These are phyloP conservation scores for Megaustenia siamemsis DNA, from an alignment of 2,888 invertebrate species.

Conservation along the genomic window DNA sequence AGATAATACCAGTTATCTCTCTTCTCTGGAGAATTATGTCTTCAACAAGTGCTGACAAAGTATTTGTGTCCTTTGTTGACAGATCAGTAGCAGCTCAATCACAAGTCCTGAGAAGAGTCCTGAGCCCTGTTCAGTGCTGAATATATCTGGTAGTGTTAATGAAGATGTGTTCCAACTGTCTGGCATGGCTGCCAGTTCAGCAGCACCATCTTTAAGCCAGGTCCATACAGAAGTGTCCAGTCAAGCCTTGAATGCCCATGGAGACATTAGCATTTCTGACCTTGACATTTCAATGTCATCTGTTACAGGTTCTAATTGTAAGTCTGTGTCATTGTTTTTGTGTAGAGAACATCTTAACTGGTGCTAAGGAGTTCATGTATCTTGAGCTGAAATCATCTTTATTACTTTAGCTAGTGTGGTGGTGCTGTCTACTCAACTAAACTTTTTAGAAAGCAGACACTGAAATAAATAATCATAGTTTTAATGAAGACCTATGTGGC, in stretches of 20 bases:
- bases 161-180: neutral
- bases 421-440: too few relatives aligned
- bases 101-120: neutral
- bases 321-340: slow-evolving; percentile 15
- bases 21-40: neutral
- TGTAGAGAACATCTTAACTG: neutral
- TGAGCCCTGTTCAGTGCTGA: slow-evolving; percentile 4
- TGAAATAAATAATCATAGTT: too few relatives aligned
- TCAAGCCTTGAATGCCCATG: slow-evolving; percentile 16
- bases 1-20: too few relatives aligned
- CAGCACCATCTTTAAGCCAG: neutral
- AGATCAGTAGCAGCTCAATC: slow-evolving; percentile 17
- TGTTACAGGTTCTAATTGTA: slow-evolving; percentile 43
- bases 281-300: slow-evolving; percentile 45
- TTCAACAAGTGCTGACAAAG: too few relatives aligned
- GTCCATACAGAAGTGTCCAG: neutral
- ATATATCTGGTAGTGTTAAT: neutral
- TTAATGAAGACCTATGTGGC: too few relatives aligned
- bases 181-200: neutral
- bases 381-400: too few relatives aligned
- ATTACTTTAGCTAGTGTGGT: too few relatives aligned
- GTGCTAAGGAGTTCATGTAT: neutral
- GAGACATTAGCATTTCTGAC: slow-evolving; percentile 50
- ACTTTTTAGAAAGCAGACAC: too few relatives aligned
- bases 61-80: too few relatives aligned